Conservation (phyloP, 2,113 vertebrate species). For the Typhlomys cinereus region DNA sequence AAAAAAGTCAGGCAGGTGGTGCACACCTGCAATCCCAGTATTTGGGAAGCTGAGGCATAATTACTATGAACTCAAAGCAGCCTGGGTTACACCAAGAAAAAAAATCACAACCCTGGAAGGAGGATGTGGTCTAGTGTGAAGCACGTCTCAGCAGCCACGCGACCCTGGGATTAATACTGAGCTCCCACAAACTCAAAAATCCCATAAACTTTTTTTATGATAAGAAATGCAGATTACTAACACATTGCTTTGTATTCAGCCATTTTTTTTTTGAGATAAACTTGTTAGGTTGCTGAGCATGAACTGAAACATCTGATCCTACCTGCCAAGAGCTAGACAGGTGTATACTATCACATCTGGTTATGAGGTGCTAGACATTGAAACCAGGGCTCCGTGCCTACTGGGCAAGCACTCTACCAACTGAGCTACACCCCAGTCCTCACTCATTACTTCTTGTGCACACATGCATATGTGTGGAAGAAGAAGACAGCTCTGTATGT, state of each 20-base stretch:
- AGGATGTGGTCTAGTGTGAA: not conserved
- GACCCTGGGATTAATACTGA: not conserved
- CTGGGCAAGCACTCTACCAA: not conserved
- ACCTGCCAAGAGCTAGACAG: not conserved
- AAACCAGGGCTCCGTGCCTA: too few species aligned
- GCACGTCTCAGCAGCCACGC: accelerated
- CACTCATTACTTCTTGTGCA: not conserved
- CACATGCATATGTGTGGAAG: not conserved
- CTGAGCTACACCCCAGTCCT: not conserved
- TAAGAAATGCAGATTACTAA: not conserved
- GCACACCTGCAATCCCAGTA: too few species aligned
- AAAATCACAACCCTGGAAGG: not conserved
- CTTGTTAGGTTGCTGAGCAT: not conserved
- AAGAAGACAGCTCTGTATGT: not conserved
- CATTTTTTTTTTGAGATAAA: not conserved
- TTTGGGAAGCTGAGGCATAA: not conserved
- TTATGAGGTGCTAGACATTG: not conserved
- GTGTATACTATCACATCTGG: not conserved
- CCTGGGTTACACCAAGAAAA: not conserved
- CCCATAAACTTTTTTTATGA: not conserved
- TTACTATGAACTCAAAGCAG: not conserved
- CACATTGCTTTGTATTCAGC: not conserved
- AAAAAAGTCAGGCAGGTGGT: not conserved
- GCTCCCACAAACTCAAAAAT: not conserved
- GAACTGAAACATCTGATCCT: not conserved